These are phyloP conservation scores for Acrobasis suavella DNA, from an alignment of 2,888 invertebrate genomes.

Conservation along the genomic window DNA sequence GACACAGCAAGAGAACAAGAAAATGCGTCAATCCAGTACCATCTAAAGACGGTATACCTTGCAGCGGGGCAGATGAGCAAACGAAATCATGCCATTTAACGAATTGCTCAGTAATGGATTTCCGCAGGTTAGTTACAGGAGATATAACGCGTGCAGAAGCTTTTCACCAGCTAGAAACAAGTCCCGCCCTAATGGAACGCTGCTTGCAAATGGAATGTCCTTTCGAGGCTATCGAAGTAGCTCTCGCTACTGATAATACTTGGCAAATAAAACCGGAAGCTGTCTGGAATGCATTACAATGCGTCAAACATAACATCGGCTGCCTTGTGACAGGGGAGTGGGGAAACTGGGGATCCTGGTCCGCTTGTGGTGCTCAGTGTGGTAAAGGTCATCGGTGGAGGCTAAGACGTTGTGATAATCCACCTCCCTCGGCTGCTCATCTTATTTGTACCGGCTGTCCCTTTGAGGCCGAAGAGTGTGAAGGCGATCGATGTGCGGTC, in stretches of 20 bases:
- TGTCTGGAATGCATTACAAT: conserved; percentile 76
- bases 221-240: conserved; percentile 66
- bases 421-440: conserved; percentile 60
- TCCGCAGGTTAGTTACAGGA: conserved; percentile 55
- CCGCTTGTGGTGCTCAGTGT: conserved; percentile 68
- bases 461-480: conserved; percentile 56
- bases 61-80: conserved; percentile 64
- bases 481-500: conserved; percentile 69
- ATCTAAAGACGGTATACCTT: conserved; percentile 65
- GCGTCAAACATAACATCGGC: conserved; percentile 76
- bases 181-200: conserved; percentile 67
- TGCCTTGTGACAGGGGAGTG: conserved; percentile 73
- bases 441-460: conserved; percentile 60
- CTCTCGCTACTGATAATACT: conserved; percentile 58
- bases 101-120: conserved; percentile 70
- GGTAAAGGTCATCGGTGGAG: conserved; percentile 67
- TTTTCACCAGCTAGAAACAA: conserved; percentile 59
- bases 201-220: conserved; percentile 72
- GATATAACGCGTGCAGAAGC: conserved; percentile 61
- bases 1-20: conserved; percentile 61
- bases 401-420: conserved; percentile 63
- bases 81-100: conserved; percentile 62
- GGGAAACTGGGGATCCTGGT: conserved; percentile 70
- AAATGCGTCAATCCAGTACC: conserved; percentile 72
- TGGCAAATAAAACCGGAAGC: conserved; percentile 69